Base-by-base conservation (phyloP, 1,140 invertebrate genomes). In the Sarcophaga bullata region DNA sequence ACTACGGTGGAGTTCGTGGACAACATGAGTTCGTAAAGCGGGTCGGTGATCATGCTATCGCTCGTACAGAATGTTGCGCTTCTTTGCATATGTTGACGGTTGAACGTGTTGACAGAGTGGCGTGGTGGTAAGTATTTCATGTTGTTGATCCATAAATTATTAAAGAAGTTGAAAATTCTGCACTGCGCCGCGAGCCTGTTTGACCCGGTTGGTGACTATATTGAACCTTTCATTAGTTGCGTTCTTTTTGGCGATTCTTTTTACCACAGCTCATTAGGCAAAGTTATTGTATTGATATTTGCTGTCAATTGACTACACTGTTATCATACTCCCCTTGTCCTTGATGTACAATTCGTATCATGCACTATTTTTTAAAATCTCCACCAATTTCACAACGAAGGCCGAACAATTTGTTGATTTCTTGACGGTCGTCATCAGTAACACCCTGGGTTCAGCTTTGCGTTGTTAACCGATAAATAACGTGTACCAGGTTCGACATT, bases 331-430 rank as follows among this genome's bases (percentile, higher is more conserved):
- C 88, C 78, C 85, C 89, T 84, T 90, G 89, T 73, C 95, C 95
- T n/a, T 80, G 94, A 93, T 0, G 95, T 95, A 0, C 95, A 95
- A 52, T 95, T 95, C 0, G 95, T 97, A 87, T 97, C 95, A 98
- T 97, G 84, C 97, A 58, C 95, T 96, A 90, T 96, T 96, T 88
- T 96, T 96, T 17, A 99, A 92, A 85, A 99, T 98, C 91, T 99
- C 97, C 58, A 99, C 95, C 8, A 99, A 92, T n/a, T 91, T 99
- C 98, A 91, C 96, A 98, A 68, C 97, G 91, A 98, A 97, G 6
- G 97, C 96, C 73, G 96, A 97, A 82, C 99, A 98, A 90, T 99
- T 91, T 99, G 98, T 99, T 99, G 83, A 99, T 98, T 92, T 99
- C 98, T 99, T 99, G 49, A 99, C 96, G n/a, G 91, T 99, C 98